These are phyloP conservation scores for Cheilosia urbana DNA, from an alignment of 2,888 invertebrate genomes.

Conservation along the genomic window DNA sequence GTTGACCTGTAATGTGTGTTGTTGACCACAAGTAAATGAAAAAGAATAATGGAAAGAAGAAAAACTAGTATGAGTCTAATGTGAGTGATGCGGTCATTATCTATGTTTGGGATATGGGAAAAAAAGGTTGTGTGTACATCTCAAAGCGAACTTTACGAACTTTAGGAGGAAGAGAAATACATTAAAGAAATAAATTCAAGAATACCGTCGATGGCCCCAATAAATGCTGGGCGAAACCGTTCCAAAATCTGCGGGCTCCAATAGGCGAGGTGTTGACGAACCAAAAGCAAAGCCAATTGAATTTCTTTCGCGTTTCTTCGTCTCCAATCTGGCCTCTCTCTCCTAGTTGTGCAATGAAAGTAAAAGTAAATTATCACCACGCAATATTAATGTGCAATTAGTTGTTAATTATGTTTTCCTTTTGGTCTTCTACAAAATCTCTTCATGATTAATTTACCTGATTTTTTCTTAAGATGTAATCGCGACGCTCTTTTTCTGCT, in stretches of 20 bases:
- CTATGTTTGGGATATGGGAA: conserved; percentile 34
- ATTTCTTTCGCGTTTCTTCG: conserved; percentile 90
- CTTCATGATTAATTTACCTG: conserved; percentile 82
- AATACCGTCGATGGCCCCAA: conserved; percentile 92
- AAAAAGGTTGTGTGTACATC: conserved; percentile 5
- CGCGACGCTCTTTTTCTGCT: conserved; percentile 93
- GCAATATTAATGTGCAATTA: conserved; percentile 7
- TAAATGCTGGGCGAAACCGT: conserved; percentile 85
- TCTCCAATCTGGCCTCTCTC: conserved; percentile 91
- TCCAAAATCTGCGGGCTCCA: conserved; percentile 92
- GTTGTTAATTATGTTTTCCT: conserved; percentile 22
- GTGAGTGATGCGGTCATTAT: conserved; percentile 32
- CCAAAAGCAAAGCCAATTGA: conserved; percentile 94
- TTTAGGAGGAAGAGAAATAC: conserved; percentile 40
- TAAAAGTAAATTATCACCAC: conserved; percentile 40
- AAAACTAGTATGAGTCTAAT: conserved; percentile 17
- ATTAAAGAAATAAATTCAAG: conserved; percentile 22
- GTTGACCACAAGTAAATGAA: conserved; percentile 43
- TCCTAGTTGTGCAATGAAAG: conserved; percentile 84
- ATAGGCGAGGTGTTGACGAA: conserved; percentile 94
- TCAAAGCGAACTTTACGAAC: conserved; percentile 25
- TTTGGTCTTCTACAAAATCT: conserved; percentile 12
- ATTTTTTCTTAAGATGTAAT: conserved; percentile 93
- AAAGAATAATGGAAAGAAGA: conserved; percentile 29
- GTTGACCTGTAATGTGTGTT: conserved; percentile 87